These are phyloP conservation scores for Callaeas wilsoni DNA, from an alignment of 2,113 vertebrate species.

Conservation along the genomic window DNA sequence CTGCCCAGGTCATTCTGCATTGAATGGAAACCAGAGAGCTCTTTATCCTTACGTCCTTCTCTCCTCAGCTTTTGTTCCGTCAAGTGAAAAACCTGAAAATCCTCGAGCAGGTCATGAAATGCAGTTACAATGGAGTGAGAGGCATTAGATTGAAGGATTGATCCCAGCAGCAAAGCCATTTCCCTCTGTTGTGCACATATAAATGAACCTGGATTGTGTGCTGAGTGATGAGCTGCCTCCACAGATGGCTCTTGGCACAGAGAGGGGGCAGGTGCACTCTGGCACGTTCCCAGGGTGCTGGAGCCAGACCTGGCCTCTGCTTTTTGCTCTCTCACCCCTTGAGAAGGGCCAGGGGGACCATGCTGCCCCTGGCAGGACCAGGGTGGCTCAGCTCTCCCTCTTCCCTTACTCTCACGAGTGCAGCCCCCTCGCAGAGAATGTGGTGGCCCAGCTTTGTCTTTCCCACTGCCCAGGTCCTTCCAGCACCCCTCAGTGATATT, in stretches of 20 bases:
- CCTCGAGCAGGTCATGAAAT: constrained; percentile 37
- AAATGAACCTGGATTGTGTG: constrained; percentile 57
- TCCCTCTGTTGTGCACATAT: constrained; percentile 51
- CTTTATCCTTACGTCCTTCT: not conserved
- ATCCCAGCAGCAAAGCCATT: constrained; percentile 65
- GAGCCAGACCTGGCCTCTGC: not conserved
- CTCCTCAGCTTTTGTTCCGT: constrained; percentile 8
- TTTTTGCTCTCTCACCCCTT: not conserved
- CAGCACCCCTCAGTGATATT: not conserved
- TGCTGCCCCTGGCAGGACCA: not conserved
- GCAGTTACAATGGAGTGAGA: constrained; percentile 65
- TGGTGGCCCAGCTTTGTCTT: not conserved
- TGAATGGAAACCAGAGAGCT: not conserved
- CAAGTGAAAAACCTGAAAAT: constrained; percentile 43
- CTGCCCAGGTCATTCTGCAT: not conserved
- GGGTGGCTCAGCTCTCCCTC: not conserved
- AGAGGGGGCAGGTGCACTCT: not conserved
- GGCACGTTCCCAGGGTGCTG: rapidly evolving
- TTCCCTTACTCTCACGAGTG: not conserved
- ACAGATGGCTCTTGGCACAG: not conserved
- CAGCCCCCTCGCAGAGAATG: not conserved
- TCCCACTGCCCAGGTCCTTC: not conserved
- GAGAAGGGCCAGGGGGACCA: not conserved
- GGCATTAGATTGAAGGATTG: constrained; percentile 68
- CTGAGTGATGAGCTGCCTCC: constrained; percentile 8